Evolutionary conservation across 2,113 vertebrate genomes (phyloP).

Genomic region (Serilophus lunatus): DNA sequence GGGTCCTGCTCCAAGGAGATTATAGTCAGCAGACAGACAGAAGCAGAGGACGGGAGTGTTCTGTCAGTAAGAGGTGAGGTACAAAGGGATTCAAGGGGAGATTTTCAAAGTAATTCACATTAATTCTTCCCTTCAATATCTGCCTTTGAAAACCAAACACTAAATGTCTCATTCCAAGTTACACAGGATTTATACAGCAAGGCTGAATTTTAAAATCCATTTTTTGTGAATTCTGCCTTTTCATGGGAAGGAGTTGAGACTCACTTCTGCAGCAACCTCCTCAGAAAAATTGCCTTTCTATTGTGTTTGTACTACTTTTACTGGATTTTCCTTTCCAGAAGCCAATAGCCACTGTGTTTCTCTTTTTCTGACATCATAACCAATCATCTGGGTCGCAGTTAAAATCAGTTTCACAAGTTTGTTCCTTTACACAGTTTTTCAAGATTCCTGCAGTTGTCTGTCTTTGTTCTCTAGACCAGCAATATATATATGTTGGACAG

Average conservation of each 20-base stretch:
- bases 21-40: background rate
- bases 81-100: background rate
- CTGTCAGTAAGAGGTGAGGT: background rate
- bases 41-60: background rate
- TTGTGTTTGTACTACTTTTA: background rate
- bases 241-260: background rate
- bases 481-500: background rate
- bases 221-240: background rate
- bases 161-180: background rate
- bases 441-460: background rate
- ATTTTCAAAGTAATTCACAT: background rate
- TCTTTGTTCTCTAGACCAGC: background rate
- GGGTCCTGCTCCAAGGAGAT: background rate
- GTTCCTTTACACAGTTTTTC: background rate
- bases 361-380: background rate
- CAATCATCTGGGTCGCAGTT: background rate
- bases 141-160: background rate
- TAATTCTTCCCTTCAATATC: background rate
- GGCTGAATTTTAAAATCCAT: background rate
- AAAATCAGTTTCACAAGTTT: background rate
- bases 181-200: background rate
- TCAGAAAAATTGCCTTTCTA: background rate
- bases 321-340: background rate
- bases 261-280: background rate
- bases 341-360: background rate